Evolutionary conservation across 1,140 invertebrate species (phyloP).

Genomic region (Conus ventricosus): DNA sequence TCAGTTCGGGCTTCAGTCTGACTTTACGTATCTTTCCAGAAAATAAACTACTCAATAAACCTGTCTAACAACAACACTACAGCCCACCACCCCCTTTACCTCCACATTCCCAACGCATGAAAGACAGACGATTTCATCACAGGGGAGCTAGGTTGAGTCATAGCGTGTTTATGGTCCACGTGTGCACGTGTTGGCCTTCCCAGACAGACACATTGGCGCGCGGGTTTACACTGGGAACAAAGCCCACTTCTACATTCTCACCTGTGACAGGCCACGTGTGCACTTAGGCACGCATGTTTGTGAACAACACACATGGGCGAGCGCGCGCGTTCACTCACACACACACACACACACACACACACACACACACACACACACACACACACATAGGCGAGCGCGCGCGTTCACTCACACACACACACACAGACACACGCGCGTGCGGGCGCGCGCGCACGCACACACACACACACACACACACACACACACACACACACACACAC

Average conservation of each 20-base stretch:
- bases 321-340: not conserved
- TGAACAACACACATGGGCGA: not conserved
- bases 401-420: slow-evolving; percentile 13
- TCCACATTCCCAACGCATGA: no score
- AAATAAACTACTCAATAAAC: no score
- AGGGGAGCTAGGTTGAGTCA: no score
- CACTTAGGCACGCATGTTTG: not conserved
- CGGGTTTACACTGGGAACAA: not conserved
- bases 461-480: slow-evolving; percentile 10
- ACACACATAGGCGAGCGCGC: not conserved
- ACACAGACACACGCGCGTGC: not conserved
- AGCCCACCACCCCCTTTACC: no score
- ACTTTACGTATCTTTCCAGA: no score
- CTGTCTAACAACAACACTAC: no score
- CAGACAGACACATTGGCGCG: not conserved
- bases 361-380: not conserved
- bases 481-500: not conserved
- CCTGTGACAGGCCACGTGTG: not conserved
- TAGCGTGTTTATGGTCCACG: no score
- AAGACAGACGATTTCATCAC: no score
- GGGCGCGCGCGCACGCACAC: not conserved
- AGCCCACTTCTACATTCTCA: no score
- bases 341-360: slow-evolving; percentile 13
- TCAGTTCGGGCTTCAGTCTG: no score
- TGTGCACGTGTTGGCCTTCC: no score